phyloP scores from a whole-genome alignment of 1,140 invertebrate genomes.

The Leptoteleia sp. region DNA sequence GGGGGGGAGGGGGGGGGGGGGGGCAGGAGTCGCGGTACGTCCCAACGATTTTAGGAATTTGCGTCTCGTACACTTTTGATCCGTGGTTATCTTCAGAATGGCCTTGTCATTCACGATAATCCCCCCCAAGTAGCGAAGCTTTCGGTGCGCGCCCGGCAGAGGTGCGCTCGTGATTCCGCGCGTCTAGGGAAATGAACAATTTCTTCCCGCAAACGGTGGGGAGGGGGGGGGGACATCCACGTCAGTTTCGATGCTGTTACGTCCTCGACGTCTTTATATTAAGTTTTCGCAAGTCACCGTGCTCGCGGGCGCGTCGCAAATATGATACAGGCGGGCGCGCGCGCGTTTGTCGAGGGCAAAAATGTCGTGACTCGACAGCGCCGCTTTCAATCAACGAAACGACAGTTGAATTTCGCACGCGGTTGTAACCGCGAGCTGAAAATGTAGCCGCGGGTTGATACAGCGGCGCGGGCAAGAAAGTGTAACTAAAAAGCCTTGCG shows the following conservation, averaged over 20 bases:
- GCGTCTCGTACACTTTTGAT: conserved; percentile 41
- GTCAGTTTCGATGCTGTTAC: conserved; percentile 28
- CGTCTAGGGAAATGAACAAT: conserved; percentile 52
- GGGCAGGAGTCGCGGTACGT: too few species aligned
- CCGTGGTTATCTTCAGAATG: conserved; percentile 45
- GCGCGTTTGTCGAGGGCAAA: conserved; percentile 3
- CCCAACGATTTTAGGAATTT: too few species aligned
- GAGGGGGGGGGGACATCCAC: too few species aligned
- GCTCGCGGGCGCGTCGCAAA: conserved; percentile 6
- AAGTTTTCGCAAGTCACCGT: conserved; percentile 9
- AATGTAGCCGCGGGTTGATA: conserved; percentile 24
- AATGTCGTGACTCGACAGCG: not conserved
- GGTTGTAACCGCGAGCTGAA: conserved; percentile 11
- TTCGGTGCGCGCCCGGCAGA: conserved; percentile 48
- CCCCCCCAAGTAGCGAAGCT: too few species aligned
- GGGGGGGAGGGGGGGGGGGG: too few species aligned
- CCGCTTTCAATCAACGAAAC: too few species aligned
- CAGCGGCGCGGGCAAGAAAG: conserved; percentile 18
- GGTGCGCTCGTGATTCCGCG: conserved; percentile 43
- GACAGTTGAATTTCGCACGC: not conserved
- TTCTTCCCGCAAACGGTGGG: conserved; percentile 39
- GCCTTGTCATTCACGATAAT: conserved; percentile 56
- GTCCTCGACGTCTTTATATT: conserved; percentile 39
- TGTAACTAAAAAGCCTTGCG: conserved; percentile 38
- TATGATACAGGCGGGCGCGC: too few species aligned